Conservation (phyloP, 2,888 invertebrate species). For the Diarsia rubi region DNA sequence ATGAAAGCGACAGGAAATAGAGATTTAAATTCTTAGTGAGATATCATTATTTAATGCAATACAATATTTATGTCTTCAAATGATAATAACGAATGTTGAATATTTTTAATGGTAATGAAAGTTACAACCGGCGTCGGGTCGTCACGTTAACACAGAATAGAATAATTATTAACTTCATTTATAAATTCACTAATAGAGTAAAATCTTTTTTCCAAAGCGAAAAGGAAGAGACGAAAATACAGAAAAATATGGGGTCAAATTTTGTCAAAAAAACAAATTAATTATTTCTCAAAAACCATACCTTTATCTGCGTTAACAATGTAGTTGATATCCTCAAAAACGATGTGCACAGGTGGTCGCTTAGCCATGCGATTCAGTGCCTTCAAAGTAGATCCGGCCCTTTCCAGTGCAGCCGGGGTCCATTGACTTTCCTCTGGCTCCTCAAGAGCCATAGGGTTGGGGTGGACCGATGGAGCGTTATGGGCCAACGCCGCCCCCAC, state of each 20-base stretch:
- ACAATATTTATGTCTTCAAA: too few relatives aligned
- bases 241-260: background rate
- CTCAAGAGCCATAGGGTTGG: constrained; percentile 72
- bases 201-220: too few relatives aligned
- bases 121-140: too few relatives aligned
- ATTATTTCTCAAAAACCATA: constrained; percentile 58
- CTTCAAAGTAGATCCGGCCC: constrained; percentile 88
- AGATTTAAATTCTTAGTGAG: background rate
- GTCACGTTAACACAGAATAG: too few relatives aligned
- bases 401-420: constrained; percentile 88
- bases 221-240: background rate
- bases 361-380: constrained; percentile 91
- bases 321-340: constrained; percentile 91
- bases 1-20: background rate
- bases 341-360: constrained; percentile 90
- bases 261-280: background rate
- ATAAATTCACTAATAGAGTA: too few relatives aligned
- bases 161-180: too few relatives aligned
- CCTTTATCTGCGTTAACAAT: constrained; percentile 88
- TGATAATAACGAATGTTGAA: too few relatives aligned
- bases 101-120: too few relatives aligned
- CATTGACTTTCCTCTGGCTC: constrained; percentile 81
- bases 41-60: too few relatives aligned
- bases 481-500: constrained; percentile 84
- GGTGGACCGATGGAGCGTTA: constrained; percentile 63